These are phyloP conservation scores for Gopherus evgoodei DNA, from an alignment of 2,113 vertebrate genomes.

Conservation along the genomic window DNA sequence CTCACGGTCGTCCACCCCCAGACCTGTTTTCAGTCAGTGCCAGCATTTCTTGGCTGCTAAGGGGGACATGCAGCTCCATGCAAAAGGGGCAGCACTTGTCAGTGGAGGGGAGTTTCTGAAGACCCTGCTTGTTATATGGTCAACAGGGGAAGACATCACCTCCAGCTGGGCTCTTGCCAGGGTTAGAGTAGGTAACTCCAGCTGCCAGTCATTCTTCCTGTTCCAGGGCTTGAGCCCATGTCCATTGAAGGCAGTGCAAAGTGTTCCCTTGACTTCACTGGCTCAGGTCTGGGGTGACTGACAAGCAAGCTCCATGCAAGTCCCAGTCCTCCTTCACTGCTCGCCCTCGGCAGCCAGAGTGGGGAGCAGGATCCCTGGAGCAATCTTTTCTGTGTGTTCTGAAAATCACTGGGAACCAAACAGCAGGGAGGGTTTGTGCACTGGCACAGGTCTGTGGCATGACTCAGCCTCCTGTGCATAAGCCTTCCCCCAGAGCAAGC, in stretches of 20 bases:
- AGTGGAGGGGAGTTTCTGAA: not conserved
- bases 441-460: not conserved
- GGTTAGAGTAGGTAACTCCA: not conserved
- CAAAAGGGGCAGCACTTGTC: not conserved
- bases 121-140: not conserved
- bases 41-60: not conserved
- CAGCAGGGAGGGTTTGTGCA: not conserved
- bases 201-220: not conserved
- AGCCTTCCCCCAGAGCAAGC: not conserved
- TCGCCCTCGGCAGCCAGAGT: too few species aligned
- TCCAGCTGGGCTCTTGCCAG: too few species aligned
- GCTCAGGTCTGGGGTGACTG: too few species aligned
- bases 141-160: not conserved
- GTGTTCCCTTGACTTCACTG: not conserved
- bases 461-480: not conserved
- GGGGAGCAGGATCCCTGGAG: not conserved
- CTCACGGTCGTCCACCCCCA: not conserved
- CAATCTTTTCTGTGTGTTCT: not conserved
- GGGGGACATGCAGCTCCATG: too few species aligned
- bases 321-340: not conserved
- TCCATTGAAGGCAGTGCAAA: not conserved
- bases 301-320: not conserved
- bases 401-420: not conserved
- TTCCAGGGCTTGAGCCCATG: not conserved
- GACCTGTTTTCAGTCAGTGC: too few species aligned